These are phyloP conservation scores for Idaea dimidiata DNA, from an alignment of 2,888 invertebrate genomes.

Conservation along the genomic window DNA sequence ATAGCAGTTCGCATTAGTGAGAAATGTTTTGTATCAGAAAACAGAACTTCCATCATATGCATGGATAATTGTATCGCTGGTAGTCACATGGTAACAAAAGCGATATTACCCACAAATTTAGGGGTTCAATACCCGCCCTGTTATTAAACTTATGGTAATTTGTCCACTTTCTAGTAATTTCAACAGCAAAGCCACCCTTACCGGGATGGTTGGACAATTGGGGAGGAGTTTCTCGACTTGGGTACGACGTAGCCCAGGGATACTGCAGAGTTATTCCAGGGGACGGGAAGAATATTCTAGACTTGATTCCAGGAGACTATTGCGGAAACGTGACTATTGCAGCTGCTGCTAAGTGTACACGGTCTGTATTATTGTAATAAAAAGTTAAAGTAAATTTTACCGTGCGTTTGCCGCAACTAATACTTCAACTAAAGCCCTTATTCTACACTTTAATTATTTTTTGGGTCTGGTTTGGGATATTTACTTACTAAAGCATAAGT, in stretches of 20 bases:
- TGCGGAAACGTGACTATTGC: constrained; percentile 91
- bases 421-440: too few relatives aligned
- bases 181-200: constrained; percentile 84
- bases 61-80: too few relatives aligned
- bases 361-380: background rate
- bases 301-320: constrained; percentile 90
- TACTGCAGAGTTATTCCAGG: constrained; percentile 88
- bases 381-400: too few relatives aligned
- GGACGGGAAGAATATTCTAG: constrained; percentile 85
- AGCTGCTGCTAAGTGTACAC: constrained; percentile 72
- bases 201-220: constrained; percentile 96
- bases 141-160: background rate
- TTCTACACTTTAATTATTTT: background rate
- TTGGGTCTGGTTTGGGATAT: background rate
- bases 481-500: background rate
- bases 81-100: too few relatives aligned
- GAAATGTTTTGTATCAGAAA: too few relatives aligned
- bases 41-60: too few relatives aligned
- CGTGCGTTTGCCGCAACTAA: too few relatives aligned
- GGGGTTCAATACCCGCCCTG: background rate
- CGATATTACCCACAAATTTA: too few relatives aligned
- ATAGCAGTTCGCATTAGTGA: too few relatives aligned
- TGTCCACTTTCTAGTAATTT: constrained; percentile 66
- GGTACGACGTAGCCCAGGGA: constrained; percentile 84
- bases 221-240: constrained; percentile 89